Conservation (phyloP, 2,888 invertebrate species). For the Melinaea menophilus region DNA sequence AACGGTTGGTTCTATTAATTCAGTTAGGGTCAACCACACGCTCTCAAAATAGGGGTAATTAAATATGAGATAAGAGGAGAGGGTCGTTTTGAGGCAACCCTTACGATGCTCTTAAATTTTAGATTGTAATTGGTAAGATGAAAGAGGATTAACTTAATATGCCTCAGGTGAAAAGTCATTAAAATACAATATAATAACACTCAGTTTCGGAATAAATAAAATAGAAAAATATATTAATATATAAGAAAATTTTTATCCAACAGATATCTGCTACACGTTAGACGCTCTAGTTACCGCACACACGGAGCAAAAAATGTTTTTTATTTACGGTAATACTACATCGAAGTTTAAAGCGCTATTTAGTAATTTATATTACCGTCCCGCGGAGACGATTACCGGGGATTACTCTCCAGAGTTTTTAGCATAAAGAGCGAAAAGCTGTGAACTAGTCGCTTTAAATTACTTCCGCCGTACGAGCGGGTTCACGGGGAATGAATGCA, state of each 20-base stretch:
- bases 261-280: too few species aligned
- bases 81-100: neutral
- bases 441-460: slow-evolving; percentile 7
- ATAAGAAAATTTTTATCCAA: too few species aligned
- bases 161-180: too few species aligned
- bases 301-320: too few species aligned
- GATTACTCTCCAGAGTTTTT: slow-evolving; percentile 23
- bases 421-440: slow-evolving; percentile 11
- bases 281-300: too few species aligned
- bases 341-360: slow-evolving; percentile 8
- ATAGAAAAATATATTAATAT: too few species aligned
- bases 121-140: slow-evolving; percentile 10
- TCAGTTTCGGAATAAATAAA: too few species aligned
- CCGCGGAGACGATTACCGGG: slow-evolving; percentile 18
- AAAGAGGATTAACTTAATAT: neutral
- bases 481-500: slow-evolving; percentile 1
- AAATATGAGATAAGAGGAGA: slow-evolving; percentile 3
- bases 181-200: too few species aligned
- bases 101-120: slow-evolving; percentile 17
- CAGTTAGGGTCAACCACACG: slow-evolving; percentile 6
- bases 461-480: slow-evolving; percentile 7
- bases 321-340: slow-evolving; percentile 3
- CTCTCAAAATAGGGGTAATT: slow-evolving; percentile 4
- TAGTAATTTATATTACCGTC: slow-evolving; percentile 17
- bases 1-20: neutral